A percentile compares a stretch with the other conserved stretches of the same genome.
Evolutionary conservation across 30 jellyfish, hydroid and myxozoan species (phyloP).

Genomic region (Phacellophora camtschatica): DNA sequence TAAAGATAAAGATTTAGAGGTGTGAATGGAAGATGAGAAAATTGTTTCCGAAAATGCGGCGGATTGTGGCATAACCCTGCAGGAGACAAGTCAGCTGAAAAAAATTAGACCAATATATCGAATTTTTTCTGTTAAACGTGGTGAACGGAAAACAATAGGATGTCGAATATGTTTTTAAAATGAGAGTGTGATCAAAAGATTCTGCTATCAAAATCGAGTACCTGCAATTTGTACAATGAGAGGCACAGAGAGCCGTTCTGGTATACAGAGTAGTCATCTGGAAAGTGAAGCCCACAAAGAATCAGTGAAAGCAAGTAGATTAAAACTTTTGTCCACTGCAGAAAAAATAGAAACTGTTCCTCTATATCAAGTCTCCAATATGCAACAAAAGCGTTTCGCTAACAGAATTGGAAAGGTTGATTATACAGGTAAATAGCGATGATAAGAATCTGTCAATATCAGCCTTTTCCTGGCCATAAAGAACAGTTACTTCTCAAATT

Average conservation of each 20-base stretch:
- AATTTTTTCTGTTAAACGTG: too few species aligned
- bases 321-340: neutral
- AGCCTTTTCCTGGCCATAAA: slow-evolving; percentile 27
- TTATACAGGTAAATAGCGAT: neutral
- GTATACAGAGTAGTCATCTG: slow-evolving; percentile 18
- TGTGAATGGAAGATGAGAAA: too few species aligned
- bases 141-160: too few species aligned
- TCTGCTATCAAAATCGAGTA: slow-evolving; percentile 3
- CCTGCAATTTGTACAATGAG: slow-evolving; percentile 7
- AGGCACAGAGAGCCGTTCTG: slow-evolving; percentile 29
- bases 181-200: neutral
- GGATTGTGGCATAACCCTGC: too few species aligned
- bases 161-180: too few species aligned
- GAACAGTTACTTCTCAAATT: neutral
- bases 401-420: slow-evolving; percentile 14
- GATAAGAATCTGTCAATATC: neutral
- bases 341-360: slow-evolving; percentile 1
- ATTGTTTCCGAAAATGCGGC: too few species aligned
- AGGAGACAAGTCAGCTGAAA: too few species aligned
- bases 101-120: too few species aligned
- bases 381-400: neutral
- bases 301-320: slow-evolving; percentile 1
- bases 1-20: too few species aligned
- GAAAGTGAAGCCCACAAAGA: slow-evolving; percentile 29
- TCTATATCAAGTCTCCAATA: neutral